Conservation (phyloP, 2,797 vertebrate genomes). For the Poeciliopsis turneri region DNA sequence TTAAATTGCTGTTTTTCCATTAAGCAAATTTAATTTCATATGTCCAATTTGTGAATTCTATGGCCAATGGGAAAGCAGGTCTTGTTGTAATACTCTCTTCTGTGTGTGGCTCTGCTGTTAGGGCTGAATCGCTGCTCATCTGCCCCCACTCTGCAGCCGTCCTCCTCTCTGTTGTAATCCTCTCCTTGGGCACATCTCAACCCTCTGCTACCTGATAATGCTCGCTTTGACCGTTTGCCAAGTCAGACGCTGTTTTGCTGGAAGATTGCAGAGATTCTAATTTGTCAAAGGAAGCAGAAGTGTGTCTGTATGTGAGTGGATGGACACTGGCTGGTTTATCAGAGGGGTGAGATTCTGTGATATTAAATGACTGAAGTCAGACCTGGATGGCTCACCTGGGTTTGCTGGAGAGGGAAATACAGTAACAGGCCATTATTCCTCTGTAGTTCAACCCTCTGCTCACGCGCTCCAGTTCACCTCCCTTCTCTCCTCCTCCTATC, state of each 20-base stretch:
- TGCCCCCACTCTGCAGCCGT: constrained; percentile 48
- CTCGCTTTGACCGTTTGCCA: constrained; percentile 87
- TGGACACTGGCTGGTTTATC: constrained; percentile 53
- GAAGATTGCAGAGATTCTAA: constrained; percentile 83
- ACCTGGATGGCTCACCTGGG: constrained; percentile 58
- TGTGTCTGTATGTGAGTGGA: constrained; percentile 35
- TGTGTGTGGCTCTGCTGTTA: constrained; percentile 63
- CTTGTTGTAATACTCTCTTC: constrained; percentile 60
- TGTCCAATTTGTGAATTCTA: too few species aligned
- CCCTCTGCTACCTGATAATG: constrained; percentile 87
- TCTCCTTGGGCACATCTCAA: constrained; percentile 83
- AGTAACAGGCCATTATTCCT: constrained; percentile 86
- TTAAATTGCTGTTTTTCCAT: too few species aligned
- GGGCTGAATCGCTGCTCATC: constrained; percentile 75
- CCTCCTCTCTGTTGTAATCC: constrained; percentile 45
- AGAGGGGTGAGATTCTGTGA: constrained; percentile 67
- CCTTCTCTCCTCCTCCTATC: constrained; percentile 61
- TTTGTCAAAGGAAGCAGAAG: constrained; percentile 82
- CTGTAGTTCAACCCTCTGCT: constrained; percentile 52
- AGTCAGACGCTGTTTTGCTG: constrained; percentile 87
- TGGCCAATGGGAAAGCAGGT: too few species aligned
- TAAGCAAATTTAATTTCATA: too few species aligned
- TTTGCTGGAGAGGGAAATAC: constrained; percentile 79
- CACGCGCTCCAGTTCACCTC: constrained; percentile 36
- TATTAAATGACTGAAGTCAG: constrained; percentile 70